These are phyloP conservation scores for Pseudococcus longispinus DNA, from an alignment of 2,888 invertebrate genomes.

Conservation along the genomic window DNA sequence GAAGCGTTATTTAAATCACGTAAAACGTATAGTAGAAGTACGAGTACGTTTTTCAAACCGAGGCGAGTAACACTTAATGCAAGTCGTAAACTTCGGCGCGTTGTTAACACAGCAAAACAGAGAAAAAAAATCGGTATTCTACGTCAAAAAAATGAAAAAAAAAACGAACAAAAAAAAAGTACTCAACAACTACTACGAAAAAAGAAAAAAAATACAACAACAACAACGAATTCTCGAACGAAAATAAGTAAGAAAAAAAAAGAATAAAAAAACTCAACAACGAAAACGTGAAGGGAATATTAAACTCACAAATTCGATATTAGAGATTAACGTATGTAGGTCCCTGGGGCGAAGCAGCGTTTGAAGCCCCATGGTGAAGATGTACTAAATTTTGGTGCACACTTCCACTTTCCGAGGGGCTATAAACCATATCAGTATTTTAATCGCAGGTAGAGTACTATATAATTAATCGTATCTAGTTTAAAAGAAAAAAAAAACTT, in stretches of 20 bases:
- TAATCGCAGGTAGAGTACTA: slow-evolving; percentile 11
- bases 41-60: neutral
- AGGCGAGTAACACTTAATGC: slow-evolving; percentile 7
- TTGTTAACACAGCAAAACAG: slow-evolving; percentile 12
- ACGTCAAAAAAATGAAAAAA: slow-evolving; percentile 50
- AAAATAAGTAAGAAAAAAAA: slow-evolving; percentile 62
- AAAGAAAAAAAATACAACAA: slow-evolving; percentile 60
- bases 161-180: slow-evolving; percentile 22
- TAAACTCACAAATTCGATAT: slow-evolving; percentile 62
- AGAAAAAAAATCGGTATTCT: neutral
- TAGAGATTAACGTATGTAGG: slow-evolving; percentile 94
- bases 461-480: neutral
- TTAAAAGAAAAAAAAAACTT: slow-evolving; percentile 20
- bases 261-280: slow-evolving; percentile 60
- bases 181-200: slow-evolving; percentile 51
- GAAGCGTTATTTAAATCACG: neutral
- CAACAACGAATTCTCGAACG: slow-evolving; percentile 62
- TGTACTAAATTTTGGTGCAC: slow-evolving; percentile 59
- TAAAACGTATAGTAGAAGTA: neutral
- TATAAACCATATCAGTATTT: slow-evolving; percentile 59
- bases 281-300: slow-evolving; percentile 57
- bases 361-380: slow-evolving; percentile 61
- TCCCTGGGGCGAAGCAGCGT: slow-evolving; percentile 69
- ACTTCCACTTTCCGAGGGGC: slow-evolving; percentile 60
- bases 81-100: slow-evolving; percentile 7